Evolutionary conservation across 2,797 vertebrate genomes (phyloP), one percentile per base, ranked within the genome.

Genomic region (Acestrorhynchus altus): DNA sequence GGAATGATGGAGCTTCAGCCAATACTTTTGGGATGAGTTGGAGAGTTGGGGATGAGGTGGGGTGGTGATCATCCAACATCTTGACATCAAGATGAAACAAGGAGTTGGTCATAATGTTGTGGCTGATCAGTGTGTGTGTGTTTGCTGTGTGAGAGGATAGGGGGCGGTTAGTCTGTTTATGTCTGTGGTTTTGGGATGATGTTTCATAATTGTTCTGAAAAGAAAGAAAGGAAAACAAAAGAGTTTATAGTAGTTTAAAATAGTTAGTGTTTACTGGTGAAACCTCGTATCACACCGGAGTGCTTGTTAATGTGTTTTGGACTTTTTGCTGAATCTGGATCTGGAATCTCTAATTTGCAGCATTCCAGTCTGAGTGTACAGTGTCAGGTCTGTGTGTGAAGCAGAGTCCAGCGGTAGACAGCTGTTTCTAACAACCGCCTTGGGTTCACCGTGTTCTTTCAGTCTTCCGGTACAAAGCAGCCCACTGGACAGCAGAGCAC

Each of bases 271-370:
- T 60, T 18, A 60, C 57, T 60, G 5, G 57, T 26, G 52, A 56
- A 11, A 40, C 54, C 16, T 47, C 63, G 31, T 1, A 15, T 44
- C 31, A 75, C 39, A 74, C 72, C 31, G 72, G 4, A 56, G 24
- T 46, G 31, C 24, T 66, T 42, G 1, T 61, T 15, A 35, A 52
- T 59, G 15, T 12, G 11, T 42, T 75, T 46, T 81, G 52, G 28
- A 72, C 51, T 56, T 39, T 18, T n/a, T 40, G 18, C 47, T 28
- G 13, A n/a, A 72, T 66, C 18, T 82, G 47, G 39, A 76, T 0
- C n/a, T 59, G 20, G 72, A 60, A 52, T 72, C 20, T 75, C 8
- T 61, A 1, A 63, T 80, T 60, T 80, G 18, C 71, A 78, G 49
- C 47, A 74, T 77, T 81, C 35, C 57, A 56, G 39, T n/a, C 22